Percentiles rank a stretch among this genome's conserved stretches.
phyloP scores from a whole-genome alignment of 2,797 vertebrate species.

The Anguilla marmorata region DNA sequence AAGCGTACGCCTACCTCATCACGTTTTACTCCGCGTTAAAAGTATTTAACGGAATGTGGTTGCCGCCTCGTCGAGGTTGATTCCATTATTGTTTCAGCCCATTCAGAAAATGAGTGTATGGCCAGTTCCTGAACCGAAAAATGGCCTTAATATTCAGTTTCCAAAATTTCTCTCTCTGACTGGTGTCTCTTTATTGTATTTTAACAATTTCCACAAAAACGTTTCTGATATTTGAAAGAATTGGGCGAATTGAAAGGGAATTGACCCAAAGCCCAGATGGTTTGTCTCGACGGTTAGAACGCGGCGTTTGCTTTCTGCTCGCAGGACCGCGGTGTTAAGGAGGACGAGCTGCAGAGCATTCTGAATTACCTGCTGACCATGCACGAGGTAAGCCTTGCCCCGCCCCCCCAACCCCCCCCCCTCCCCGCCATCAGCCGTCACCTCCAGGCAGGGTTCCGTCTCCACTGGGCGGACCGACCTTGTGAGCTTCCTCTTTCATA shows the following conservation, averaged over 20 bases:
- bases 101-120: not conserved
- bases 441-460: not conserved
- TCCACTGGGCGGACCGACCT: not conserved
- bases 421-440: not conserved
- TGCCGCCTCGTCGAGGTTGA: not conserved
- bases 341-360: slow-evolving; percentile 98
- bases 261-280: not conserved
- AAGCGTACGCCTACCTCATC: not conserved
- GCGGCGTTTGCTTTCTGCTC: slow-evolving; percentile 11
- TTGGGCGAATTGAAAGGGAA: not conserved
- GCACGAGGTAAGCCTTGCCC: slow-evolving; percentile 83
- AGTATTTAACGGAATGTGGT: not conserved
- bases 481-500: too few species aligned
- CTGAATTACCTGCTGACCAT: slow-evolving; percentile 97
- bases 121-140: not conserved
- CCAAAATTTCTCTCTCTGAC: not conserved
- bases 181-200: not conserved
- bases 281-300: not conserved
- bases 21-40: not conserved
- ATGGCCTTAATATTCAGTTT: not conserved
- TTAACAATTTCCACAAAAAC: not conserved
- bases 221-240: not conserved
- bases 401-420: too few species aligned
- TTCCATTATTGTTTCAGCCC: not conserved
- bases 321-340: slow-evolving; percentile 97